Conservation (phyloP, 37 sponge, comb jelly and placozoan species). For the Chondrilla cf. caribensis region DNA sequence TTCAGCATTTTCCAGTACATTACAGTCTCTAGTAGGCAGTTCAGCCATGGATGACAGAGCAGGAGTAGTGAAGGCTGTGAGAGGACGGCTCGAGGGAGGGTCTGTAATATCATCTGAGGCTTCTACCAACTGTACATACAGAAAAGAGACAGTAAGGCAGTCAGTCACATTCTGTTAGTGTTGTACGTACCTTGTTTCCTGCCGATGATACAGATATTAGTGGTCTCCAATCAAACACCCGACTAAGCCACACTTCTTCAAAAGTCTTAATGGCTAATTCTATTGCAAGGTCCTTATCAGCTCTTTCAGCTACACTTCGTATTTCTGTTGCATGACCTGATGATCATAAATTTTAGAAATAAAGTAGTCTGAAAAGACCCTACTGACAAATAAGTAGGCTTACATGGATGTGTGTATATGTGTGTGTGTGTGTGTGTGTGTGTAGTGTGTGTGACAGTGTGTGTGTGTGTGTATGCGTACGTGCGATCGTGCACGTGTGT, state of each 20-base stretch:
- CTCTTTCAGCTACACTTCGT: conserved; percentile 56
- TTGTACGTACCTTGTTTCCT: conserved; percentile 25
- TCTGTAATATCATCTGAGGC: no score
- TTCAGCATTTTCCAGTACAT: neutral
- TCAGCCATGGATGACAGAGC: neutral
- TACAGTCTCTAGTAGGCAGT: neutral
- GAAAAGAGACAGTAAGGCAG: no score
- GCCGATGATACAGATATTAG: neutral
- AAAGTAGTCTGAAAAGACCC: neutral
- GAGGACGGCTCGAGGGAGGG: no score
- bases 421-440: neutral
- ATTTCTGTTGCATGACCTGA: conserved; percentile 62
- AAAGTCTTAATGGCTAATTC: conserved; percentile 80
- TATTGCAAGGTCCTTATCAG: conserved; percentile 81
- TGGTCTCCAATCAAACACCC: conserved; percentile 64
- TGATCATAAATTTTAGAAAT: neutral
- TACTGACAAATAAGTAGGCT: neutral
- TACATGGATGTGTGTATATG: neutral
- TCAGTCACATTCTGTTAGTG: neutral
- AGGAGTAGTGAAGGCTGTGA: neutral
- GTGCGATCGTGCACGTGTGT: neutral
- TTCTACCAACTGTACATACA: no score
- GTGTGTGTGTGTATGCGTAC: neutral
- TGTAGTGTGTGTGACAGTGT: neutral
- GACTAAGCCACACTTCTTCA: conserved; percentile 96